Percentiles rank a stretch among this genome's conserved stretches.
phyloP scores from a whole-genome alignment of 2,113 vertebrate species.

The Oreochromis niloticus region DNA sequence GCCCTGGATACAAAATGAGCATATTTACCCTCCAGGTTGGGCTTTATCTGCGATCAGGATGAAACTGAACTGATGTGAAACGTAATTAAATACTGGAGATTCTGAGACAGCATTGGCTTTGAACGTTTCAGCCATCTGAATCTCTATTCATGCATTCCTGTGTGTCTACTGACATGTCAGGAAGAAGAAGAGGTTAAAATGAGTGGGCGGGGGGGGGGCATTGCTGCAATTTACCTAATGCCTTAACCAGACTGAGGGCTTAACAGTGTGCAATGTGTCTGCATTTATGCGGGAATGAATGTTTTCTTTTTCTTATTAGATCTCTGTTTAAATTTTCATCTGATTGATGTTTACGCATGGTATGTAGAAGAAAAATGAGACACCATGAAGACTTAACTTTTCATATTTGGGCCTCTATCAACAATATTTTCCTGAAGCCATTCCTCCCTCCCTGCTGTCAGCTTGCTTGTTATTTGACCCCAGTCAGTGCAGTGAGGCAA shows the following conservation, averaged over 20 bases:
- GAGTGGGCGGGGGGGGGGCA: not conserved
- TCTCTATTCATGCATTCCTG: constrained; percentile 50
- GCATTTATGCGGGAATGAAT: not conserved
- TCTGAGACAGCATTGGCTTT: not conserved
- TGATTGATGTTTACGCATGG: not conserved
- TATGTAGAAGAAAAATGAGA: not conserved
- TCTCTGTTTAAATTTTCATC: not conserved
- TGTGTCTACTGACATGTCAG: constrained; percentile 31
- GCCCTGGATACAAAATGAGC: not conserved
- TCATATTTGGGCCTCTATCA: not conserved
- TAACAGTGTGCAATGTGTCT: constrained; percentile 34
- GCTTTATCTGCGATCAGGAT: not conserved
- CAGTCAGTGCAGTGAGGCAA: not conserved
- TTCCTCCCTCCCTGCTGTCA: not conserved
- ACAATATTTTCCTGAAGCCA: constrained; percentile 10
- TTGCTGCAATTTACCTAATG: constrained; percentile 42
- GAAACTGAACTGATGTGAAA: not conserved
- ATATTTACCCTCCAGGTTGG: not conserved
- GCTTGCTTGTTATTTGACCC: constrained; percentile 12
- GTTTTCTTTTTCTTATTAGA: not conserved
- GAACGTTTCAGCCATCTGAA: constrained; percentile 31
- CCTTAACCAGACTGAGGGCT: constrained; percentile 51
- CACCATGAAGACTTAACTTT: not conserved
- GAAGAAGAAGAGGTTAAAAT: constrained; percentile 15
- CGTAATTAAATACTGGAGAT: not conserved